A percentile compares a stretch with the other conserved stretches of the same genome.
These are phyloP conservation scores for Oryzias celebensis DNA, from an alignment of 2,113 vertebrate genomes.

Conservation along the genomic window DNA sequence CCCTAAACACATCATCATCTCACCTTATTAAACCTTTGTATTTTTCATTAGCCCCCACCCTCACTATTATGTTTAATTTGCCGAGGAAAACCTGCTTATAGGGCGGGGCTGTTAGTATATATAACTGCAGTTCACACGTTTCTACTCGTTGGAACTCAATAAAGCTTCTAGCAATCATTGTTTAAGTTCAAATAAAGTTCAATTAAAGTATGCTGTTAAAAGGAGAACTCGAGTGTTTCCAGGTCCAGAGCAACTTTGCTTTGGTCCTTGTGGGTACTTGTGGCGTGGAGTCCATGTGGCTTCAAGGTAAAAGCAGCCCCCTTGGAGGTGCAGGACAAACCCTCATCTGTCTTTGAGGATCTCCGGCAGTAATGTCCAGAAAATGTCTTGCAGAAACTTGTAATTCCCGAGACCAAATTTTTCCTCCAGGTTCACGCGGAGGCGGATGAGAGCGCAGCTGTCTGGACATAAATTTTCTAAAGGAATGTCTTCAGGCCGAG, in stretches of 20 bases:
- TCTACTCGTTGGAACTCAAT: constrained; percentile 5
- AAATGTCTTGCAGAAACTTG: constrained; percentile 47
- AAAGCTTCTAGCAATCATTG: constrained; percentile 12
- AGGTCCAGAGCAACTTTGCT: constrained; percentile 41
- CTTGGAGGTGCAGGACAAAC: constrained; percentile 21
- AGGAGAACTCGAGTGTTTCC: constrained; percentile 18
- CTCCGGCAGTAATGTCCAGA: constrained; percentile 13
- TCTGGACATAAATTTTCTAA: constrained; percentile 74
- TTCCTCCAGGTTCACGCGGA: constrained; percentile 60
- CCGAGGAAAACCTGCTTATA: neutral
- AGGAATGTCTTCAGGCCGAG: constrained; percentile 70
- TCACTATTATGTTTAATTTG: constrained; percentile 21
- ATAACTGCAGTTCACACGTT: neutral
- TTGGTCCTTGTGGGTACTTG: no score
- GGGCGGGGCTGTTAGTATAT: constrained; percentile 6
- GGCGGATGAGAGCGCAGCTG: constrained; percentile 75
- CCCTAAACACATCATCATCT: constrained; percentile 52
- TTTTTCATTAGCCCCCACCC: constrained; percentile 29
- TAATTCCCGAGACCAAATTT: constrained; percentile 66
- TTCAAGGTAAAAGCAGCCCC: constrained; percentile 49
- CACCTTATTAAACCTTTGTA: constrained; percentile 48
- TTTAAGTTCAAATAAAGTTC: constrained; percentile 27
- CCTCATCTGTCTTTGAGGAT: constrained; percentile 24
- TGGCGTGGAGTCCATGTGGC: constrained; percentile 36
- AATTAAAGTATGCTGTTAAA: constrained; percentile 13